Evolutionary conservation across 2,888 invertebrate genomes (phyloP).

Genomic region (Catocala nupta): DNA sequence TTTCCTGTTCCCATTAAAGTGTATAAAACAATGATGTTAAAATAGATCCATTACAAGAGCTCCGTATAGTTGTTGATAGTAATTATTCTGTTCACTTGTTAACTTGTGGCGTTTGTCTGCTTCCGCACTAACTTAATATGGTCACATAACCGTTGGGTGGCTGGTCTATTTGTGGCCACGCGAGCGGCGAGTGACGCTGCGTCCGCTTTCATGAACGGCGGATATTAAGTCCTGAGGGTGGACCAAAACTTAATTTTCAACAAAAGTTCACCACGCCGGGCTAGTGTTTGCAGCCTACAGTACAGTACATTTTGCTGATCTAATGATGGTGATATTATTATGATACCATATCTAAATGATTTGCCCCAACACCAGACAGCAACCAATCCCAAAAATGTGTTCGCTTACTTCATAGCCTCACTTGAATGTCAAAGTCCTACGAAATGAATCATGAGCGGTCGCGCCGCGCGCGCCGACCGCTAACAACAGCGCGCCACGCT

Average conservation of each 20-base stretch:
- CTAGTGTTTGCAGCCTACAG: too few species aligned
- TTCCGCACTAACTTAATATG: conserved; percentile 46
- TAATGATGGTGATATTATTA: too few species aligned
- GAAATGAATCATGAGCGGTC: conserved; percentile 48
- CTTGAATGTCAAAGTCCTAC: conserved; percentile 62
- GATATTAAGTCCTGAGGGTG: too few species aligned
- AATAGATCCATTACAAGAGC: background rate
- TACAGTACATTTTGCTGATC: too few species aligned
- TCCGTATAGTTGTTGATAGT: conserved; percentile 17
- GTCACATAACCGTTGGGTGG: conserved; percentile 37
- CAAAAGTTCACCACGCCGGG: too few species aligned
- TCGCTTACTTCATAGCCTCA: conserved; percentile 44
- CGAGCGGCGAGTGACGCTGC: conserved; percentile 17
- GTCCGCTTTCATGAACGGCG: too few species aligned
- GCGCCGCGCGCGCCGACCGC: too few species aligned
- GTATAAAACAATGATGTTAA: conserved; percentile 12
- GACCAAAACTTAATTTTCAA: too few species aligned
- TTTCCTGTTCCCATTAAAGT: conserved; percentile 40
- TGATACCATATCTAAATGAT: too few species aligned
- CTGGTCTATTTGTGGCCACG: conserved; percentile 29
- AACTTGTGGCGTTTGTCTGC: conserved; percentile 36
- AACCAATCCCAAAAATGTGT: background rate
- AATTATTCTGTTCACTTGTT: conserved; percentile 34
- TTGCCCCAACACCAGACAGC: too few species aligned
- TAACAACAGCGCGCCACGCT: conserved; percentile 55